Percentiles rank a stretch among this genome's conserved stretches.
Conservation (phyloP, 2,888 invertebrate species). For the Toxonevra muliebris region DNA sequence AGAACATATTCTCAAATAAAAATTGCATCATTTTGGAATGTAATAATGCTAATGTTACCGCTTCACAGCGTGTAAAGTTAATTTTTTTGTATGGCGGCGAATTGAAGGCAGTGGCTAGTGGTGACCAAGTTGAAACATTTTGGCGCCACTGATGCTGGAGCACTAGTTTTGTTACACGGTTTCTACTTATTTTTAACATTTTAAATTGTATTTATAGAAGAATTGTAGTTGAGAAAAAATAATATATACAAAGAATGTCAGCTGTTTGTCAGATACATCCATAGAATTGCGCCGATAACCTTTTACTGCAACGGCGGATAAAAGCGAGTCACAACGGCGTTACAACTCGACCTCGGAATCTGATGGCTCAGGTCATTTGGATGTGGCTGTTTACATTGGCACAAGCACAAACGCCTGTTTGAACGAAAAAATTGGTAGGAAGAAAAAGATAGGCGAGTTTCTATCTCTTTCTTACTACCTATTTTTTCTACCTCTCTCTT, state of each 20-base stretch:
- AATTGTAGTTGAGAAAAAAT: neutral
- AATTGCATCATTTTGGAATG: neutral
- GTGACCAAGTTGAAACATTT: conserved; percentile 72
- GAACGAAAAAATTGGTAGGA: too few species aligned
- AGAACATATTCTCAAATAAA: neutral
- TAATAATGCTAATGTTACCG: conserved; percentile 69
- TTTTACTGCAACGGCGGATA: too few species aligned
- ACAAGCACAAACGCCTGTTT: too few species aligned
- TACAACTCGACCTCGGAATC: too few species aligned
- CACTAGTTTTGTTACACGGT: conserved; percentile 11
- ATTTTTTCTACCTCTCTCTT: too few species aligned
- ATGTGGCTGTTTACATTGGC: too few species aligned
- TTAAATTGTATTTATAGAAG: neutral
- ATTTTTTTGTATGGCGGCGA: conserved; percentile 60
- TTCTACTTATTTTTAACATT: conserved; percentile 31
- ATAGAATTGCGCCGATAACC: too few species aligned
- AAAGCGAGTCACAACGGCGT: too few species aligned
- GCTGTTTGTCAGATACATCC: neutral
- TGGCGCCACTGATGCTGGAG: conserved; percentile 32
- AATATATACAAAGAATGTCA: neutral
- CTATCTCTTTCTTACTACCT: too few species aligned
- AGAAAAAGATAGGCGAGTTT: too few species aligned
- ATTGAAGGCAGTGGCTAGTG: conserved; percentile 71
- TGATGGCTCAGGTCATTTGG: too few species aligned
- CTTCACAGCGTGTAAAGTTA: conserved; percentile 66